Evolutionary conservation across 1,140 invertebrate species (phyloP), one percentile per base, ranked within the genome.

Genomic region (Mamestra configurata): DNA sequence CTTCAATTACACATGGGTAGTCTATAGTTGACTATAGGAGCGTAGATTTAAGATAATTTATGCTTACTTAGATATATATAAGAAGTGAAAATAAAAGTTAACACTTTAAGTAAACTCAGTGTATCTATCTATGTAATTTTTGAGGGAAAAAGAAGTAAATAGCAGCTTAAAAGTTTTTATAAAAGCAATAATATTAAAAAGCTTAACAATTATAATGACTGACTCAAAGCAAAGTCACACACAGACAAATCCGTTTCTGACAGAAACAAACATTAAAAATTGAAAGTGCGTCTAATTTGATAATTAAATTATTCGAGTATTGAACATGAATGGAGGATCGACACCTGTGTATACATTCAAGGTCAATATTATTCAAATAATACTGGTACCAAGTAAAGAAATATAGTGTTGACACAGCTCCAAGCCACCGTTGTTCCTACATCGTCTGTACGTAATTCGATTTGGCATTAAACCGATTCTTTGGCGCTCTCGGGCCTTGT

Each of bases 391-490:
- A 20, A 13, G 1, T 27, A 27, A 27, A 76, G 31, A 61, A 27
- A 11, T 31, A 20, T 40, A 49, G 22, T 61, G 43, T 76, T 61
- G 24, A 76, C 37, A 64, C 55, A 46, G n/a, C 75, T 77, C 75
- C 31, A 68, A 37, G 24, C 11, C 24, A 35, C 35, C 57, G 10
- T n/a, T 66, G 55, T 77, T 66, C 46, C 37, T 68, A 8, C 31
- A 53, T 64, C 55, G 73, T 37, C 43, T 53, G 43, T 53, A 53
- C 46, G 59, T 68, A 77, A 77, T 53, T 76, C 73, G 61, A 68
- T 77, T 77, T 77, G 59, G 59, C 75, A 68, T 77, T 77, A 77
- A 77, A 77, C 75, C 57, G 57, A 77, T 61, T 76, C 57, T 77
- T 77, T 61, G 24, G 24, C 59, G 46, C 75, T 77, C 59, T 77